These are phyloP conservation scores for Drosophila pandora DNA, from an alignment of 1,140 invertebrate genomes.

Conservation along the genomic window DNA sequence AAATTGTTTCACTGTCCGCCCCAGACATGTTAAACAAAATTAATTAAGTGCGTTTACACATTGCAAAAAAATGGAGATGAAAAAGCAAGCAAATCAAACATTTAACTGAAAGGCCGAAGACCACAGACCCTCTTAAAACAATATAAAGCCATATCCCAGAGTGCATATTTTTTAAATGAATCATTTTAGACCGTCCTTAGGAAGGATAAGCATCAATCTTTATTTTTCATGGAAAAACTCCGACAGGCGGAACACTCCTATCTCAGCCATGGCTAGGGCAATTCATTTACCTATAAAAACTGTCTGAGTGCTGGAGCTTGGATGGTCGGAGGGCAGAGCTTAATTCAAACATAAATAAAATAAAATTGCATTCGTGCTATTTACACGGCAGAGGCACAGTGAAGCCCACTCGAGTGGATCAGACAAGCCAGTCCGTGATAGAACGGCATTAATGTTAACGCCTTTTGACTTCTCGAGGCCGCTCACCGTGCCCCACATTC, in stretches of 20 bases:
- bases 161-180: slow-evolving; percentile 17
- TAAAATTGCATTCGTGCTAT: slow-evolving; percentile 49
- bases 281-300: slow-evolving; percentile 29
- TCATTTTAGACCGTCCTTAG: slow-evolving; percentile 8
- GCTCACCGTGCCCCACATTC: slow-evolving; percentile 52
- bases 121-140: slow-evolving; percentile 8
- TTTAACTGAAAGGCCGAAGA: slow-evolving; percentile 2
- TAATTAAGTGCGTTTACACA: slow-evolving; percentile 68
- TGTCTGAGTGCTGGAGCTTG: slow-evolving; percentile 40
- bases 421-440: slow-evolving; percentile 9
- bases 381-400: slow-evolving; percentile 33
- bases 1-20: slow-evolving; percentile 59
- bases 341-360: slow-evolving; percentile 64
- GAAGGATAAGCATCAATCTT: slow-evolving; percentile 22
- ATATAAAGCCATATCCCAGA: background rate
- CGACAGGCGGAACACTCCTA: slow-evolving; percentile 3
- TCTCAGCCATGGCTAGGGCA: slow-evolving; percentile 22
- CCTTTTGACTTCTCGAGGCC: slow-evolving; percentile 61
- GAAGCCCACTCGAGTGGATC: slow-evolving; percentile 11
- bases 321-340: slow-evolving; percentile 35
- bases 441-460: slow-evolving; percentile 49
- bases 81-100: background rate
- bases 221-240: slow-evolving; percentile 30
- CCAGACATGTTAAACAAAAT: slow-evolving; percentile 68
- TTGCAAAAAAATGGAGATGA: slow-evolving; percentile 10